Base-by-base conservation (phyloP, 2,888 invertebrate species). In the Drosophila conformis region DNA sequence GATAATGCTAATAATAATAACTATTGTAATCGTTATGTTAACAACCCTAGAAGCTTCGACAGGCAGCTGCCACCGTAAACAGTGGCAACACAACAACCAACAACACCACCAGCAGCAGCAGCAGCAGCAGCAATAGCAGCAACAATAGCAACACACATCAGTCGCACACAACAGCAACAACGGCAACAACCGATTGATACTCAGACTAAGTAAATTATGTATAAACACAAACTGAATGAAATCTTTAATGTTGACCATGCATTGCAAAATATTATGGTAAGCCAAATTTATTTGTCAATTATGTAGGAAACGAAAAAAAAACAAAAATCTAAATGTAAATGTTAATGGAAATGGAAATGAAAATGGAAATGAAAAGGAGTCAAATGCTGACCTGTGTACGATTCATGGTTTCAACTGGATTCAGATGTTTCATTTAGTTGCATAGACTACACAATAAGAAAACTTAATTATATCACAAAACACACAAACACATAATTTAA, bases 201-300 rank as follows among this genome's bases (percentile, higher is more conserved):
- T 87, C 90, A 86, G 72, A 69, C 58, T 83, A 83, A 68, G 75
- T 66, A 76, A 58, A 62, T 56, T 48, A 57, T 46, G 59, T 64
- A 56, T 57, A 51, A 46, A 51, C 58, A 60, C 51, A 62, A 80
- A 72, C 63, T 69, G 74, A 71, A 71, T 67, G 60, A 76, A 78
- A 76, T 73, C 69, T 81, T 73, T 76, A 82, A 78, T 78, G 81
- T 79, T 87, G 91, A 88, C 87, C 85, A 90, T 87, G 82, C 83
- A 86, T 78, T 82, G 73, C 80, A 82, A 80, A 80, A 73, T 73
- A 80, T 83, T 73, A 89, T 90, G 87, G 87, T 87, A 87, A 87
- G 90, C 87, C 87, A 87, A 87, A 87, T 78, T 87, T 71, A 75
- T 78, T 89, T 89, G 87, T 87, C 87, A 87, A 87, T 87, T 87